These are phyloP conservation scores for Botrylloides violaceus DNA, from an alignment of 23 tunicate species.

Conservation along the genomic window DNA sequence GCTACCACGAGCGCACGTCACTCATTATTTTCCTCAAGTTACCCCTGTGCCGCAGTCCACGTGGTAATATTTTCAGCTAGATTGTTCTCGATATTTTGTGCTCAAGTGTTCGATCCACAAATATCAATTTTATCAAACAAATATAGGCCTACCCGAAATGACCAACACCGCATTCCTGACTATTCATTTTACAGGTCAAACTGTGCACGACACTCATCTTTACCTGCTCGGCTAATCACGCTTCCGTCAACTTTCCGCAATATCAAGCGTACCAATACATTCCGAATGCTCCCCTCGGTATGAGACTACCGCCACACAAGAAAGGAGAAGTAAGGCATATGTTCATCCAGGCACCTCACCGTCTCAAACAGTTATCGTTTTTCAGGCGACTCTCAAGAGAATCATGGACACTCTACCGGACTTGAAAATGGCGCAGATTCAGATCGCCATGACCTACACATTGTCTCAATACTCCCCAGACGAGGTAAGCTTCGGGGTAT, in stretches of 20 bases:
- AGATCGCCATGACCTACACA: constrained; percentile 31
- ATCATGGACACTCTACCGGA: constrained; percentile 54
- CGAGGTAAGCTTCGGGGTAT: constrained; percentile 68
- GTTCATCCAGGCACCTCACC: too few species aligned
- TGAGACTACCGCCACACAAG: constrained; percentile 42
- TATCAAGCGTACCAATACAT: constrained; percentile 32
- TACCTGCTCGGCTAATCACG: constrained; percentile 44
- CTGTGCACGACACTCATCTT: constrained; percentile 30
- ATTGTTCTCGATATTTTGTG: too few species aligned
- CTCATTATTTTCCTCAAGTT: too few species aligned
- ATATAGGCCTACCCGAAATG: too few species aligned
- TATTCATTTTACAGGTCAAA: constrained; percentile 18
- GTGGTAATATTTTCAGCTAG: too few species aligned
- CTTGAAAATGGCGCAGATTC: constrained; percentile 9
- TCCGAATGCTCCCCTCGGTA: constrained; percentile 30
- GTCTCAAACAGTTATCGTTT: too few species aligned
- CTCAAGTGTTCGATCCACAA: too few species aligned
- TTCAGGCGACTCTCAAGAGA: constrained; percentile 40
- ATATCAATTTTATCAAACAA: too few species aligned
- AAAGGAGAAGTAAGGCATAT: constrained; percentile 42
- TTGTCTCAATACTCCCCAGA: constrained; percentile 39
- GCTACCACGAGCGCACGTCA: too few species aligned
- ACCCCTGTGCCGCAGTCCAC: too few species aligned
- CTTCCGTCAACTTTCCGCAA: constrained; percentile 41
- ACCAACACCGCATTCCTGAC: too few species aligned